These are phyloP conservation scores for Doryteuthis pealeii DNA, from an alignment of 1,140 invertebrate genomes.

Conservation along the genomic window DNA sequence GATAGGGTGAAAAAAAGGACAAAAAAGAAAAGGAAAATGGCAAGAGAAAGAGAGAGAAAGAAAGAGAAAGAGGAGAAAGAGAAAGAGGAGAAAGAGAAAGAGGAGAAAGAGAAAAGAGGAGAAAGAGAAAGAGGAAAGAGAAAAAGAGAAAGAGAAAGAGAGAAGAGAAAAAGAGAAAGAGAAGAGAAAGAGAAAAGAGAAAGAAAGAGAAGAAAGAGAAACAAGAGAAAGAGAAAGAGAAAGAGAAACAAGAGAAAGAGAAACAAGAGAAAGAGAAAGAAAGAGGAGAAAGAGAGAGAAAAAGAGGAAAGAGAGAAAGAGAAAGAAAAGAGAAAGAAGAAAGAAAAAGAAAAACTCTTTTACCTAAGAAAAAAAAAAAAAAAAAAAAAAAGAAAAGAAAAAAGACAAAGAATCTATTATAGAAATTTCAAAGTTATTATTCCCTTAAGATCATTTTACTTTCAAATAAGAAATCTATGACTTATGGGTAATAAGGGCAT, in stretches of 20 bases:
- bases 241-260: neutral
- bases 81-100: neutral
- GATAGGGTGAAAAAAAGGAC: neutral
- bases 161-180: too few species aligned
- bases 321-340: neutral
- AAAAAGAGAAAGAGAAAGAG: neutral
- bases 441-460: too few species aligned
- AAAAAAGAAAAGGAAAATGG: neutral
- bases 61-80: neutral
- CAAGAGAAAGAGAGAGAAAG: neutral
- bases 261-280: neutral
- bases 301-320: neutral
- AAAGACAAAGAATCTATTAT: too few species aligned
- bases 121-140: neutral
- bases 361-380: too few species aligned
- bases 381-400: too few species aligned
- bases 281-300: neutral
- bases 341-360: too few species aligned
- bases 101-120: neutral
- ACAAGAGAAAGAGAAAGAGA: neutral
- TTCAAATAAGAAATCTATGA: too few species aligned
- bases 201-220: neutral
- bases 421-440: too few species aligned
- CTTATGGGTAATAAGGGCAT: too few species aligned
- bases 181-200: neutral